These are phyloP conservation scores for Apamea anceps DNA, from an alignment of 2,888 invertebrate species.

Conservation along the genomic window DNA sequence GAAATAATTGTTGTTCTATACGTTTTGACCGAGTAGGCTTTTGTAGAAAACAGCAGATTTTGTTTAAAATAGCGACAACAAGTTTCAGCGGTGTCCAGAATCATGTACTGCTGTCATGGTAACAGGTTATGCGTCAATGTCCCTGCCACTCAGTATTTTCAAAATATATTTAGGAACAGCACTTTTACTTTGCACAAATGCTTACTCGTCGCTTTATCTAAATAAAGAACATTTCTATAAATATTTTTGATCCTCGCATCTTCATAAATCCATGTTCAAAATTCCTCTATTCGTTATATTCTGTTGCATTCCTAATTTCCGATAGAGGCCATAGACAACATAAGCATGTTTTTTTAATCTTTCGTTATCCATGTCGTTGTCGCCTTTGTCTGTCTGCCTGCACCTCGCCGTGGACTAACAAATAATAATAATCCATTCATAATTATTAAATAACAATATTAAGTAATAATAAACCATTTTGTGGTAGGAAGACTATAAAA, in stretches of 20 bases:
- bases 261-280: not conserved
- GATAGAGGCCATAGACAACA: conserved; percentile 10
- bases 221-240: not conserved
- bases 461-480: conserved; percentile 6
- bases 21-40: too few species aligned
- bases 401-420: conserved; percentile 75
- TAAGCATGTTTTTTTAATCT: conserved; percentile 53
- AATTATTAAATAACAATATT: conserved; percentile 39
- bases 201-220: not conserved
- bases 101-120: not conserved
- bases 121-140: too few species aligned
- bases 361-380: conserved; percentile 37
- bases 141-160: not conserved
- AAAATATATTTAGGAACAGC: not conserved
- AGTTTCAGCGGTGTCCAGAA: not conserved
- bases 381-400: conserved; percentile 76
- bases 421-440: conserved; percentile 34
- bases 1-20: too few species aligned
- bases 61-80: not conserved
- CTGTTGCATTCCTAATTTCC: conserved; percentile 1
- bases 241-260: not conserved
- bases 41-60: not conserved
- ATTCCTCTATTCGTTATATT: conserved; percentile 9
- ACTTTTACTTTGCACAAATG: conserved; percentile 3
- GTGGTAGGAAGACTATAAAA: conserved; percentile 25